These are phyloP conservation scores for Onychostruthus taczanowskii DNA, from an alignment of 2,113 vertebrate genomes.

Conservation along the genomic window DNA sequence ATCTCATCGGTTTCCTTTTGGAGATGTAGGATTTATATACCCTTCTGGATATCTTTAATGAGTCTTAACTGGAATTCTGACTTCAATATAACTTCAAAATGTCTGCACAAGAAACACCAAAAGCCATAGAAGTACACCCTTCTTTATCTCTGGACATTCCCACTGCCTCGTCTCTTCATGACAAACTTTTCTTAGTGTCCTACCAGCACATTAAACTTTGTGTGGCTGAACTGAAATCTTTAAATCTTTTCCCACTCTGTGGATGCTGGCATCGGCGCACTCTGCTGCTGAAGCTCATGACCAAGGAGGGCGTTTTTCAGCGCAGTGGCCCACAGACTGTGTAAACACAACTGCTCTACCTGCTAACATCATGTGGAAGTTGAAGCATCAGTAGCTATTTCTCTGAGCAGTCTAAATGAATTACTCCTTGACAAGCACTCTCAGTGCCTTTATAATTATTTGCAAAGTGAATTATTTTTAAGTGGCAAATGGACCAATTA, in stretches of 20 bases:
- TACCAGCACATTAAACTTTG: not conserved
- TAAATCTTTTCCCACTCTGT: not conserved
- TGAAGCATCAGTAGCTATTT: not conserved
- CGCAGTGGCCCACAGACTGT: not conserved
- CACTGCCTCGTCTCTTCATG: not conserved
- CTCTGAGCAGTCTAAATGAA: not conserved
- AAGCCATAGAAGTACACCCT: not conserved
- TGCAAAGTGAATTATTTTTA: not conserved
- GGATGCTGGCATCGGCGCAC: not conserved
- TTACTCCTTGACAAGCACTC: not conserved
- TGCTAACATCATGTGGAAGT: not conserved
- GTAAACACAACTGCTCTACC: not conserved
- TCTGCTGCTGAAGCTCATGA: not conserved
- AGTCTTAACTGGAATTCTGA: not conserved
- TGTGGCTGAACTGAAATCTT: not conserved
- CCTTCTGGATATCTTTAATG: not conserved
- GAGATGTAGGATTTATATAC: not conserved
- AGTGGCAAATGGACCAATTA: not conserved
- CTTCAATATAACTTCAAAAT: not conserved
- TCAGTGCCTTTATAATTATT: not conserved
- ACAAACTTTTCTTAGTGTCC: not conserved
- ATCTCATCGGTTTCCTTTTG: not conserved
- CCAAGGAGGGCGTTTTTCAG: accelerated
- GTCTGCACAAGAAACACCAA: not conserved
- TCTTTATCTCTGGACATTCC: not conserved